Percentiles rank a stretch among this genome's conserved stretches.
Conservation (phyloP, 2,113 vertebrate species). For the Nerophis lumbriciformis region DNA sequence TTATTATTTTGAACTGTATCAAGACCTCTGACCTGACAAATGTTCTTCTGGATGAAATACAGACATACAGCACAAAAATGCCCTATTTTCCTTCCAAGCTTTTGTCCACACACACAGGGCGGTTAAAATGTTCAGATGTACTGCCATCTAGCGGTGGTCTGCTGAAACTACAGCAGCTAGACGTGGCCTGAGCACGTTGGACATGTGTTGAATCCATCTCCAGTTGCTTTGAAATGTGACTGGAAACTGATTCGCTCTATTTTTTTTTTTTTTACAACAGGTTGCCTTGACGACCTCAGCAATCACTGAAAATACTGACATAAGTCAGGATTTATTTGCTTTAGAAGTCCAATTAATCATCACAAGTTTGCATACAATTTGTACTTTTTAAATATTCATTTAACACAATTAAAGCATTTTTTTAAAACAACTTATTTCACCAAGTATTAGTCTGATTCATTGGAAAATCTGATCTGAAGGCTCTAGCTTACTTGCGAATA, state of each 20-base stretch:
- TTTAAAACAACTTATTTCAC: constrained; percentile 52
- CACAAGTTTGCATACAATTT: too few relatives aligned
- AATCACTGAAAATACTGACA: neutral
- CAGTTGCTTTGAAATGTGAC: constrained; percentile 53
- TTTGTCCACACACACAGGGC: neutral
- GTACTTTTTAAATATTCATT: too few relatives aligned
- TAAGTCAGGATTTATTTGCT: too few relatives aligned
- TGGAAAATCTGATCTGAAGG: constrained; percentile 61
- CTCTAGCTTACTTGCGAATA: constrained; percentile 67
- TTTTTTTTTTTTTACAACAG: constrained; percentile 29
- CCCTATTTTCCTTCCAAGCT: too few relatives aligned
- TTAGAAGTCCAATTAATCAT: too few relatives aligned
- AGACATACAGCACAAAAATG: too few relatives aligned
- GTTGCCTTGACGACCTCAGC: constrained; percentile 39
- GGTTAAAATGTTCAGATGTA: neutral
- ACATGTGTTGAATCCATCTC: constrained; percentile 59
- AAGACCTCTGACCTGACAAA: too few relatives aligned
- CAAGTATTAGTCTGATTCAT: constrained; percentile 61
- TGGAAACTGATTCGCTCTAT: constrained; percentile 48
- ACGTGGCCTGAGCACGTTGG: neutral
- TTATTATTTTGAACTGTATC: too few relatives aligned
- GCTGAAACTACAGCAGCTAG: neutral
- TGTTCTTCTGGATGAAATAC: too few relatives aligned
- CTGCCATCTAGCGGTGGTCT: constrained; percentile 44
- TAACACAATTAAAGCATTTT: constrained; percentile 39